Evolutionary conservation across 2,797 vertebrate species (phyloP), one percentile per base, ranked within the genome.

Genomic region (Chaetophractus vellerosus): DNA sequence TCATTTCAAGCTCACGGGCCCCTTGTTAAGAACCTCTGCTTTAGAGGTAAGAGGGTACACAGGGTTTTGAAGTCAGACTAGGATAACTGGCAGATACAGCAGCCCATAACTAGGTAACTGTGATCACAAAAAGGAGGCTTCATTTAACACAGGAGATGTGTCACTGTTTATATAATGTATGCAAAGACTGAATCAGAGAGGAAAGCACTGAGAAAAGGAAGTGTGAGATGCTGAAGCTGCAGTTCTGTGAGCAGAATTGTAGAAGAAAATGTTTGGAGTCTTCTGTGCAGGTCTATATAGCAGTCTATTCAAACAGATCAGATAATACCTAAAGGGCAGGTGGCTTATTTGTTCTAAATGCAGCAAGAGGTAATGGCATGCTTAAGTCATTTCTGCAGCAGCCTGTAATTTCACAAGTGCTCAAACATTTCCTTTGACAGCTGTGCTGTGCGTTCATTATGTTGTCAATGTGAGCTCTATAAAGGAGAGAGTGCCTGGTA

Each of bases 321-420:
- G 96, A 97, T 88, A 97, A 94, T 94, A 97, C 96, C 91, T 95
- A 96, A 96, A 97, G 97, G 94, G 92, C 95, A 98, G 96, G 94
- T 97, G 96, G 95, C 96, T 88, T 92, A 93, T 97, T 98, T 98
- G 97, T 98, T 98, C 96, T 97, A 97, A 97, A 98, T 97, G 97
- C 94, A 96, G 96, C 90, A 96, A 93, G 96, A 97, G 97, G 95
- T 97, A 98, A 98, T 97, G 96, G 96, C 95, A 97, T 68, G 96
- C 97, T 97, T 97, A 97, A 98, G 97, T 98, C 95, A 96, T 95
- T 97, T 87, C 95, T 95, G 94, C 95, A 93, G 90, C 92, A 97
- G 96, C 95, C 95, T 95, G 81, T 97, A 97, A 98, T 97, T 98
- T 98, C 96, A 98, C 80, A 96, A 95, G 97, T 88, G 93, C 90